Conservation (phyloP, 2,888 invertebrate genomes). For the Heliconius charithonia region DNA sequence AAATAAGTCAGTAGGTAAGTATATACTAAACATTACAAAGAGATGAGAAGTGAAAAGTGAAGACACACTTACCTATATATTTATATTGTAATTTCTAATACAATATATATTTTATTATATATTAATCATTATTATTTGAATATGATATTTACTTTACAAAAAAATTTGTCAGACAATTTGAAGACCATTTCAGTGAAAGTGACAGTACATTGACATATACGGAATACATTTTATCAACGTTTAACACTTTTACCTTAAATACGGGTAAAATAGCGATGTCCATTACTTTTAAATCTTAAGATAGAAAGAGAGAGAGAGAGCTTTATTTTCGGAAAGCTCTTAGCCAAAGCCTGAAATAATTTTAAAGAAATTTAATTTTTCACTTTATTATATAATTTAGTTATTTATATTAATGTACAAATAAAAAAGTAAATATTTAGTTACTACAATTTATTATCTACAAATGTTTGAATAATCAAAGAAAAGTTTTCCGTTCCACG, state of each 20-base stretch:
- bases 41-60: too few relatives aligned
- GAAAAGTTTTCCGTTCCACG: slow-evolving; percentile 54
- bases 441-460: not conserved
- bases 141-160: not conserved
- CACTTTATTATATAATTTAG: not conserved
- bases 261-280: not conserved
- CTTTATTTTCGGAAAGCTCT: too few relatives aligned
- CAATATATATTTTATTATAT: not conserved
- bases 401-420: not conserved
- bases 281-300: not conserved
- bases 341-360: too few relatives aligned
- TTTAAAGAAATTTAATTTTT: not conserved
- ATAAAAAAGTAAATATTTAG: not conserved
- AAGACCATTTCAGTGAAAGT: not conserved
- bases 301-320: too few relatives aligned
- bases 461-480: slow-evolving; percentile 44
- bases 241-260: not conserved
- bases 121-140: not conserved
- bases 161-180: not conserved
- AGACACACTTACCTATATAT: not conserved
- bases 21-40: not conserved
- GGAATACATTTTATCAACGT: not conserved
- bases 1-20: not conserved
- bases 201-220: not conserved
- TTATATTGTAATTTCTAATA: not conserved